Conservation (phyloP, 2,888 invertebrate species). For the Harpalus rubripes region DNA sequence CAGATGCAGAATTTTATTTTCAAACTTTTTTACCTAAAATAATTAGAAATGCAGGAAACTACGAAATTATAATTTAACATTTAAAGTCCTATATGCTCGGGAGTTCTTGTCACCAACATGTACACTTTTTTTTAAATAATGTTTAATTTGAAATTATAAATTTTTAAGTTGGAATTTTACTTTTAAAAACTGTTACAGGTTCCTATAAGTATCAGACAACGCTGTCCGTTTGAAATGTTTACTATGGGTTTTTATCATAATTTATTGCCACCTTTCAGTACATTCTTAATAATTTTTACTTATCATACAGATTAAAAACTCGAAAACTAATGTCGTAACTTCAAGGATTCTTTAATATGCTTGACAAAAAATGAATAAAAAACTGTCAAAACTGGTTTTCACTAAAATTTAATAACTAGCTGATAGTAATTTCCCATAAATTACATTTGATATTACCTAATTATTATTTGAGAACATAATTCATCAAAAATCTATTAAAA, state of each 20-base stretch:
- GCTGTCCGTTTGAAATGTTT: constrained; percentile 1
- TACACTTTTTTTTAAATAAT: no score
- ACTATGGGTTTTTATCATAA: constrained; percentile 30
- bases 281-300: constrained; percentile 14
- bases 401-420: neutral
- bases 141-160: no score
- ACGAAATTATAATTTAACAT: no score
- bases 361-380: constrained; percentile 23
- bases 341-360: constrained; percentile 41
- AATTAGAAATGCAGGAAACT: no score
- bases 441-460: no score
- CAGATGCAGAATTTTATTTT: no score
- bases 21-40: no score
- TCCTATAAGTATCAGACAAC: neutral
- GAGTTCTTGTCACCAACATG: no score
- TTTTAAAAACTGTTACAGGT: neutral
- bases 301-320: constrained; percentile 21
- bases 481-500: no score
- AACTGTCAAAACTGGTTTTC: constrained; percentile 25
- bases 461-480: no score
- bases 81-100: no score
- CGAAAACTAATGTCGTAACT: constrained; percentile 22
- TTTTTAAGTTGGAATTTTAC: neutral
- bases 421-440: neutral
- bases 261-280: constrained; percentile 12